Evolutionary conservation across 2,888 invertebrate species (phyloP).

Genomic region (Drosophila suboccidentalis): DNA sequence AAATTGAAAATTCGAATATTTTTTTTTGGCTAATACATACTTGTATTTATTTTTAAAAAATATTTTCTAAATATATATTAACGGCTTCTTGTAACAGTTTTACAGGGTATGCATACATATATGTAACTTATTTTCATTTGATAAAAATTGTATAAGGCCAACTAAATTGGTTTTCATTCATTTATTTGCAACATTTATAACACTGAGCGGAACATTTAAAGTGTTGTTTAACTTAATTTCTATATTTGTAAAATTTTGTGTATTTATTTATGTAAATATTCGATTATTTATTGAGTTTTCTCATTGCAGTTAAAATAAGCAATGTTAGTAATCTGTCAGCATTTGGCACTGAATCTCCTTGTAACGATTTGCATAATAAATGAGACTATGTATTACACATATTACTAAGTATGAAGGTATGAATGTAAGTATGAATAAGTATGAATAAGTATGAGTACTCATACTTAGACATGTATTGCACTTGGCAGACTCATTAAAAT

Average conservation of each 20-base stretch:
- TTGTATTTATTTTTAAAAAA: not conserved
- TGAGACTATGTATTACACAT: slow-evolving; percentile 22
- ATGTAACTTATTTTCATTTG: not conserved
- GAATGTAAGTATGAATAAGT: slow-evolving; percentile 16
- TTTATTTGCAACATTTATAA: slow-evolving; percentile 4
- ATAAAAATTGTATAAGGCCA: not conserved
- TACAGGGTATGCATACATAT: not conserved
- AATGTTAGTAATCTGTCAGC: slow-evolving; percentile 9
- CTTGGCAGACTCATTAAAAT: slow-evolving; percentile 58
- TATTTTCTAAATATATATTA: not conserved
- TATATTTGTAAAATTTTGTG: not conserved
- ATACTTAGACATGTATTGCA: slow-evolving; percentile 23
- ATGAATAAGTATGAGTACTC: slow-evolving; percentile 8
- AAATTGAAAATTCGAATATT: too few species aligned
- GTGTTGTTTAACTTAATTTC: not conserved
- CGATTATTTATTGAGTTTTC: slow-evolving; percentile 1
- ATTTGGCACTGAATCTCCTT: slow-evolving; percentile 18
- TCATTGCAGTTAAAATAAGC: not conserved
- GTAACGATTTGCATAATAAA: slow-evolving; percentile 57
- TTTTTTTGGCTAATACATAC: too few species aligned
- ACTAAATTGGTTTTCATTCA: slow-evolving; percentile 4
- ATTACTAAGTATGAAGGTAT: slow-evolving; percentile 4
- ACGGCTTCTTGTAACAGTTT: not conserved
- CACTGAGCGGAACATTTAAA: not conserved
- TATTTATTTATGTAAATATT: not conserved